Evolutionary conservation across 2,113 vertebrate genomes (phyloP).

Genomic region (Malurus melanocephalus): DNA sequence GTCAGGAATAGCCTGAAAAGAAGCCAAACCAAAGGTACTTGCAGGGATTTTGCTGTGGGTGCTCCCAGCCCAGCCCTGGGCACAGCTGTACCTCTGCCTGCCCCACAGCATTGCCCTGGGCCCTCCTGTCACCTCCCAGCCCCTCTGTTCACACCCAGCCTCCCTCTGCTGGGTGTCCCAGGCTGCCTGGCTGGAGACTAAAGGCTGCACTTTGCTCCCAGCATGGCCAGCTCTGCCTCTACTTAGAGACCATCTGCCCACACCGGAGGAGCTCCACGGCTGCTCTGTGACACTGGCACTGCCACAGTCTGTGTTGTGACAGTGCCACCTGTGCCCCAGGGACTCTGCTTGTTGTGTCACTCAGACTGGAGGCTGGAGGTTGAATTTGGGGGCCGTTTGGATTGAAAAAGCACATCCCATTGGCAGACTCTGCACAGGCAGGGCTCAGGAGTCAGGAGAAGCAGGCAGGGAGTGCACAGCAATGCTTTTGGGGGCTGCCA

Average conservation of each 20-base stretch:
- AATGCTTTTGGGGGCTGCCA: neutral
- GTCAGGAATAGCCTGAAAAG: neutral
- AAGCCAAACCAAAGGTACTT: neutral
- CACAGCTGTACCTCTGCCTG: neutral
- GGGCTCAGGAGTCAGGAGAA: neutral
- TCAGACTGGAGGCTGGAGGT: neutral
- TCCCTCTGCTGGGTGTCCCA: accelerated
- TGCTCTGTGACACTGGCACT: accelerated
- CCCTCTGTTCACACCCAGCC: neutral
- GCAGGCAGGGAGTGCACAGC: neutral
- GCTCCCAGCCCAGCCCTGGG: neutral
- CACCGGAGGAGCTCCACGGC: neutral
- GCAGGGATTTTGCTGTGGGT: neutral
- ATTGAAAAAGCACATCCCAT: neutral
- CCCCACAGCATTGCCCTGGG: neutral
- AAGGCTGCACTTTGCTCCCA: slow-evolving; percentile 36
- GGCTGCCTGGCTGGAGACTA: neutral
- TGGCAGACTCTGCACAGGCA: neutral
- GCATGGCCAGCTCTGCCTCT: slow-evolving; percentile 1
- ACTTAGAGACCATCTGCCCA: slow-evolving; percentile 8
- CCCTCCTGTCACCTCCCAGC: neutral
- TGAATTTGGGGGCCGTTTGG: neutral
- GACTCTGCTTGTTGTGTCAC: neutral
- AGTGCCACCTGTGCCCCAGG: neutral
- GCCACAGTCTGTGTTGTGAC: neutral